These are phyloP conservation scores for Cygnus atratus DNA, from an alignment of 2,113 vertebrate genomes.

Conservation along the genomic window DNA sequence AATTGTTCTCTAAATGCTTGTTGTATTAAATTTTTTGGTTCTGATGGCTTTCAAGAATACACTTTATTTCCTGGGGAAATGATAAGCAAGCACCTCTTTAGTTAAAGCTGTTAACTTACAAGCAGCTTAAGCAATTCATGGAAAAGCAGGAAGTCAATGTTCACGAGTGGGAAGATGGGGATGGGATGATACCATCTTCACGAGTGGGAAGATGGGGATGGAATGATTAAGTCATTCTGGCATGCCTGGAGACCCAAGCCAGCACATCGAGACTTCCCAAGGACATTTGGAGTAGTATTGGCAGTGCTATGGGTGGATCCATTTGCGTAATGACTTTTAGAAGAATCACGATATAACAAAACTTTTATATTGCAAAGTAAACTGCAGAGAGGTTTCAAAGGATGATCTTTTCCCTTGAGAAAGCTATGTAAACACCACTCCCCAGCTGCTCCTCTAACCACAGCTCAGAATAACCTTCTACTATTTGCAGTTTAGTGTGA, in stretches of 20 bases:
- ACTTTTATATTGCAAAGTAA: background rate
- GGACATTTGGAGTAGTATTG: accelerated
- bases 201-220: background rate
- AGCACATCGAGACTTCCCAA: background rate
- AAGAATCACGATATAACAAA: background rate
- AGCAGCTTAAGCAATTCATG: background rate
- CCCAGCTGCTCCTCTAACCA: background rate
- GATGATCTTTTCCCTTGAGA: background rate
- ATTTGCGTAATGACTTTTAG: background rate
- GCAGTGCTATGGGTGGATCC: background rate
- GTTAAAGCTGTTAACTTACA: background rate
- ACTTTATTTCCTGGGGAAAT: background rate
- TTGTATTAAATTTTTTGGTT: background rate
- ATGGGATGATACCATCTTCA: background rate
- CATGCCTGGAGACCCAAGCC: background rate
- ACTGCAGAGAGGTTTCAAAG: background rate
- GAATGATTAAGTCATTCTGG: background rate
- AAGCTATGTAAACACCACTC: background rate
- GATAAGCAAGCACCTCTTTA: background rate
- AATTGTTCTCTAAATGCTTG: background rate
- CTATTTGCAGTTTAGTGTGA: background rate
- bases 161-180: background rate
- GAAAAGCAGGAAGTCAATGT: background rate
- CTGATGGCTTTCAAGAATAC: background rate
- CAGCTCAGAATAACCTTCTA: background rate